Percentiles rank a stretch among this genome's conserved stretches.
phyloP scores from a whole-genome alignment of 1,140 invertebrate species.

The Lamellibrachia luymesi region DNA sequence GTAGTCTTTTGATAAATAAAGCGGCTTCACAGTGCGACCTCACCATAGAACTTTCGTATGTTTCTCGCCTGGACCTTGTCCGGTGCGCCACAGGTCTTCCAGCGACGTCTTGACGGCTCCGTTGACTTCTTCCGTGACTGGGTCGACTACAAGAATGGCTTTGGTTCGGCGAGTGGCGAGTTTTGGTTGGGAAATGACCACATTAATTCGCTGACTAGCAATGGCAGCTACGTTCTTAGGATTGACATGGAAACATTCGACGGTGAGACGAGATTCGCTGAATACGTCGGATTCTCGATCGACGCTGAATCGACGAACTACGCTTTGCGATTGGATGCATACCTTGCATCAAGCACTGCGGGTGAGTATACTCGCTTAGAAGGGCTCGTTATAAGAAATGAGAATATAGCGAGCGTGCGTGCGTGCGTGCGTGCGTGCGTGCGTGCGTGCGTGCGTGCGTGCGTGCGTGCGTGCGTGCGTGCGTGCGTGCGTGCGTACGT shows the following conservation, averaged over 20 bases:
- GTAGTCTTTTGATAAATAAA: too few species aligned
- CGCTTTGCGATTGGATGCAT: neutral
- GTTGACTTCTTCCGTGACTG: neutral
- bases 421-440: too few species aligned
- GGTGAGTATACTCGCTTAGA: neutral
- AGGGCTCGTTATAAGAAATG: neutral
- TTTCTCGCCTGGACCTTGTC: neutral
- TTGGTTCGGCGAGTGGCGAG: neutral
- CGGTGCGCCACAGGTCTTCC: neutral
- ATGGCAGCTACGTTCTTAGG: neutral
- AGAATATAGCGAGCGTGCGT: neutral
- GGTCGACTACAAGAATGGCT: neutral
- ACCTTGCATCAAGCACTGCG: neutral
- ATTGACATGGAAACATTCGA: neutral
- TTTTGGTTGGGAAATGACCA: neutral
- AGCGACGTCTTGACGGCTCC: neutral
- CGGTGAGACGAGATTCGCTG: neutral
- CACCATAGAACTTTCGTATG: too few species aligned
- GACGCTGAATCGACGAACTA: neutral
- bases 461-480: too few species aligned
- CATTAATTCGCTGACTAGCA: neutral
- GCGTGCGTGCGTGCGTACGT: too few species aligned
- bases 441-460: too few species aligned
- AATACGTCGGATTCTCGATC: neutral
- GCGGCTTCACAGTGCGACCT: too few species aligned